Percentiles rank a stretch among this genome's conserved stretches.
Evolutionary conservation across 2,797 vertebrate species (phyloP).

Genomic region (Caiman crocodilus): DNA sequence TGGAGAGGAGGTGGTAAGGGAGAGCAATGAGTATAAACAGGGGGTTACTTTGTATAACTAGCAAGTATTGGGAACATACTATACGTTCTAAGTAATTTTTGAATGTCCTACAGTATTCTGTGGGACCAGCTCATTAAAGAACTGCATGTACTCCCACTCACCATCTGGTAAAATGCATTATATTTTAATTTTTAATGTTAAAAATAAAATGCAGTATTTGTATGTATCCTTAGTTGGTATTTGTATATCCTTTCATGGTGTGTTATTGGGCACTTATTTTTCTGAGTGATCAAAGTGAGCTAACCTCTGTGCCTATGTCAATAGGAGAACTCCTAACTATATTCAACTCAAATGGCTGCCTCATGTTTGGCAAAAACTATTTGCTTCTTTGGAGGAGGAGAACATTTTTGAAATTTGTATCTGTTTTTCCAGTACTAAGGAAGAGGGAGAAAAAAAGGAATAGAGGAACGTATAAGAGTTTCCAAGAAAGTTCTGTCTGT

Average conservation of each 20-base stretch:
- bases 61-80: accelerated
- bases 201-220: neutral
- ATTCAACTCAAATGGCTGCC: no score
- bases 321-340: no score
- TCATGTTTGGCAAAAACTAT: no score
- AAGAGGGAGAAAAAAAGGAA: neutral
- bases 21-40: accelerated
- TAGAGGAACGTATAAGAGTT: neutral
- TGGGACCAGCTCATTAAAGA: neutral
- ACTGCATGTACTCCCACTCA: no score
- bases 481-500: neutral
- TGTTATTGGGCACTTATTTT: neutral
- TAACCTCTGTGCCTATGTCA: no score
- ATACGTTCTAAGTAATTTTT: accelerated
- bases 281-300: no score
- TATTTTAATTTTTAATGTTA: neutral
- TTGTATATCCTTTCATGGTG: no score
- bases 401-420: accelerated
- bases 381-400: accelerated
- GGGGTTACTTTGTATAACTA: neutral
- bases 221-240: accelerated
- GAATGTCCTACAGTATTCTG: accelerated
- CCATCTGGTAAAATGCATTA: accelerated
- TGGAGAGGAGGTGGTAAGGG: no score
- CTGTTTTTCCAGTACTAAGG: neutral